These are phyloP conservation scores for Pegoplata infirma DNA, from an alignment of 2,888 invertebrate genomes.

Conservation along the genomic window DNA sequence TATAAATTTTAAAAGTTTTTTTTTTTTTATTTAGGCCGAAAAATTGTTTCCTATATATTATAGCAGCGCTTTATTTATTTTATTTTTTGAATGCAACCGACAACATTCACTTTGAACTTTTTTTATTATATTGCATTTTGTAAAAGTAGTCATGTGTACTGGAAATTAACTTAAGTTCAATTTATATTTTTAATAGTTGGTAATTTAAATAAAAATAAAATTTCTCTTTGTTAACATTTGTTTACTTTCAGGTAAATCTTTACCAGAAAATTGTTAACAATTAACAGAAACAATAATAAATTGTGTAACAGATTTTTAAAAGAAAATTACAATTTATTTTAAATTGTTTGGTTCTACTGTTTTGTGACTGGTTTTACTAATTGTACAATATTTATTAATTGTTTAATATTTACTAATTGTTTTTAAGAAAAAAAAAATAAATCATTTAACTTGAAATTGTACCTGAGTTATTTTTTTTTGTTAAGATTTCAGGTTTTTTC, in stretches of 20 bases:
- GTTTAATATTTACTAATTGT: no score
- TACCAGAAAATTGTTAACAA: slow-evolving; percentile 24
- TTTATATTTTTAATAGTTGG: slow-evolving; percentile 44
- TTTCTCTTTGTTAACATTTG: slow-evolving; percentile 13
- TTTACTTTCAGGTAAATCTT: neutral
- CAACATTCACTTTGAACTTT: slow-evolving; percentile 23
- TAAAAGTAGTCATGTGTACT: slow-evolving; percentile 19
- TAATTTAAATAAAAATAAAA: slow-evolving; percentile 47
- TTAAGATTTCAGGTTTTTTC: no score
- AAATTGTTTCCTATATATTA: slow-evolving; percentile 49
- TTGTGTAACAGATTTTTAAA: neutral
- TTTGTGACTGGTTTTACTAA: no score
- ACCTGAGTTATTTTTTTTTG: no score
- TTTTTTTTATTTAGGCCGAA: slow-evolving; percentile 48
- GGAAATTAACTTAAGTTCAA: slow-evolving; percentile 52
- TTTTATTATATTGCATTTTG: no score
- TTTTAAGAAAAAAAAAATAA: no score
- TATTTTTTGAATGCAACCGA: neutral
- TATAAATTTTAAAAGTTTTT: slow-evolving; percentile 55
- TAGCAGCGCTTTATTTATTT: neutral
- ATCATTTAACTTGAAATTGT: no score
- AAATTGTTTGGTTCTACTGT: neutral
- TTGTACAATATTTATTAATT: no score
- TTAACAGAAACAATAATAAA: slow-evolving; percentile 13
- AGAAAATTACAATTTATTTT: neutral